These are phyloP conservation scores for Mormyrus lacerda DNA, from an alignment of 2,113 vertebrate species.

Conservation along the genomic window DNA sequence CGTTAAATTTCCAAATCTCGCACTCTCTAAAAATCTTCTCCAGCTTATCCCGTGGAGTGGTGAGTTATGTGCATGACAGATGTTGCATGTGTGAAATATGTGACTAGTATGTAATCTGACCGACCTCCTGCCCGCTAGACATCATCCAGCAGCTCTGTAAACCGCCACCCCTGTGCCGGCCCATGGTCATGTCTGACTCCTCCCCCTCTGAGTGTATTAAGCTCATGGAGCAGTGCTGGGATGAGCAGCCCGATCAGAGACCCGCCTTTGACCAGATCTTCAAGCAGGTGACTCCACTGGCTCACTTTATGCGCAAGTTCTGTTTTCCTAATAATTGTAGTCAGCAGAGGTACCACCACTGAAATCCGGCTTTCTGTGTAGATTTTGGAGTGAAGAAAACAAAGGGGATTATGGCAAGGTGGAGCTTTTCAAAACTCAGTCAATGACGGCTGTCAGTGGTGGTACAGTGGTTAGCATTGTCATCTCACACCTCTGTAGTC, in stretches of 20 bases:
- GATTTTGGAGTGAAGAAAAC: neutral
- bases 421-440: too few species aligned
- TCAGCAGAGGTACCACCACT: neutral
- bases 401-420: neutral
- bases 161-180: slow-evolving; percentile 64
- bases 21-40: too few species aligned
- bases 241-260: slow-evolving; percentile 62
- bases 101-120: neutral
- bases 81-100: neutral
- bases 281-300: slow-evolving; percentile 51
- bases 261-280: slow-evolving; percentile 62
- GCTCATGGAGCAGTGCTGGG: slow-evolving; percentile 71
- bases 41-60: neutral
- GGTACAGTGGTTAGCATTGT: neutral
- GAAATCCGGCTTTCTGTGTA: neutral
- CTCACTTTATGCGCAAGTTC: neutral
- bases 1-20: too few species aligned
- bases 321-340: neutral
- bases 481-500: neutral
- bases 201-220: slow-evolving; percentile 67
- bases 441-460: too few species aligned
- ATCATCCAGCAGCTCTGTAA: slow-evolving; percentile 59
- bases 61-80: neutral
- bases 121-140: slow-evolving; percentile 42
- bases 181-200: slow-evolving; percentile 56